These are phyloP conservation scores for Trigoniulus corallinus DNA, from an alignment of 1,140 invertebrate genomes.

Conservation along the genomic window DNA sequence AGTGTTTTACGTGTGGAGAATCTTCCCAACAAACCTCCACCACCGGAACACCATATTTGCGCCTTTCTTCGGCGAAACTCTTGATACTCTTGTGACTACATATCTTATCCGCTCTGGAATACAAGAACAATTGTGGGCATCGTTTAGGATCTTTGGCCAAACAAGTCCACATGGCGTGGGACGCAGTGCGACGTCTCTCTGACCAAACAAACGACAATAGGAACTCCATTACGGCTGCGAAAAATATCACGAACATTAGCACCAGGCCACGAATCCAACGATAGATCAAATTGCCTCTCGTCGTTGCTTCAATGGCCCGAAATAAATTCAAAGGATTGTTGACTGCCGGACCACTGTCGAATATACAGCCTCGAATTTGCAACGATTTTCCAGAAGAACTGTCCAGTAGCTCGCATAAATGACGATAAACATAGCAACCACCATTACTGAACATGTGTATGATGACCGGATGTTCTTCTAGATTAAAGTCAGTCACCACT, in stretches of 20 bases:
- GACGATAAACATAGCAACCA: slow-evolving; percentile 47
- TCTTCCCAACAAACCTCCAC: slow-evolving; percentile 42
- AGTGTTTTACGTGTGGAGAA: slow-evolving; percentile 51
- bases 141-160: slow-evolving; percentile 29
- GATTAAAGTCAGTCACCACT: slow-evolving; percentile 38
- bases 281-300: not conserved
- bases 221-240: not conserved
- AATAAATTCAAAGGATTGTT: slow-evolving; percentile 26
- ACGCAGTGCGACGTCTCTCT: not conserved
- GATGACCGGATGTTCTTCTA: slow-evolving; percentile 50
- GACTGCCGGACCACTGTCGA: slow-evolving; percentile 54
- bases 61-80: slow-evolving; percentile 28
- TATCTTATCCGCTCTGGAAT: slow-evolving; percentile 46
- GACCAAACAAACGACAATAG: not conserved
- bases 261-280: not conserved
- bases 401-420: slow-evolving; percentile 35
- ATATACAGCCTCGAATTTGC: slow-evolving; percentile 49
- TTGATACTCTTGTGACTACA: slow-evolving; percentile 32
- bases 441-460: slow-evolving; percentile 69
- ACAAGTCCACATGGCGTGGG: slow-evolving; percentile 1
- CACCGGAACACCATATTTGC: slow-evolving; percentile 38
- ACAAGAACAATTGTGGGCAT: slow-evolving; percentile 55
- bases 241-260: not conserved
- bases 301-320: not conserved
- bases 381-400: slow-evolving; percentile 25